A percentile compares a stretch with the other conserved stretches of the same genome.
These are phyloP conservation scores for Polydesmus complanatus DNA, from an alignment of 2,888 invertebrate genomes.

Conservation along the genomic window DNA sequence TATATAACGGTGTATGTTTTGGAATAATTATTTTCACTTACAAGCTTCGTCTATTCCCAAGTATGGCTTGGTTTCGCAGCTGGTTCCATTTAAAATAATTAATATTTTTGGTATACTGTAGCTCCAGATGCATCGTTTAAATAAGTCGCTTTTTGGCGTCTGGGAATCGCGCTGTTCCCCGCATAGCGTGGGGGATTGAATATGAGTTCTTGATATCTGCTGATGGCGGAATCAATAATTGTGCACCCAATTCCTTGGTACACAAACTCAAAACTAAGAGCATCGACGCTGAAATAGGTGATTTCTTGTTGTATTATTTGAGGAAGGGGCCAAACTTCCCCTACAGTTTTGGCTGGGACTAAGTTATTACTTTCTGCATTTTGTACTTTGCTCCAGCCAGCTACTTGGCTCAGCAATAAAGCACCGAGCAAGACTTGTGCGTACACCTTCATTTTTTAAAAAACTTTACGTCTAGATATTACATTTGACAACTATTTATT, in stretches of 20 bases:
- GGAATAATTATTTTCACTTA: no score
- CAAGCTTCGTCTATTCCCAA: constrained; percentile 62
- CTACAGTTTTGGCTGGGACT: constrained; percentile 1
- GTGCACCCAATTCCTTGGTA: background rate
- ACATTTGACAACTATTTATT: no score
- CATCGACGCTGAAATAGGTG: background rate
- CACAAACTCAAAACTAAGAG: background rate
- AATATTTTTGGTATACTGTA: background rate
- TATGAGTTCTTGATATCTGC: background rate
- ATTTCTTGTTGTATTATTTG: background rate
- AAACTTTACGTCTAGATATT: no score
- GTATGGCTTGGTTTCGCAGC: constrained; percentile 52
- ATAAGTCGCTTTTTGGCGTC: background rate
- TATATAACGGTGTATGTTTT: no score
- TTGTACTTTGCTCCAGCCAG: background rate
- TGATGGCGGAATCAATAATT: background rate
- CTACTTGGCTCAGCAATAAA: no score
- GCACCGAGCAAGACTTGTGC: no score
- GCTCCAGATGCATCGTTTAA: background rate
- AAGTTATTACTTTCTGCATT: background rate
- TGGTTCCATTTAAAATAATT: constrained; percentile 24
- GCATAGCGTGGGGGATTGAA: background rate
- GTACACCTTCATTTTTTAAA: no score
- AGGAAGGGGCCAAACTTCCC: constrained; percentile 6
- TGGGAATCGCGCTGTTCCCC: background rate